phyloP scores from a whole-genome alignment of 2,888 invertebrate genomes.

The Pyrgus malvae region DNA sequence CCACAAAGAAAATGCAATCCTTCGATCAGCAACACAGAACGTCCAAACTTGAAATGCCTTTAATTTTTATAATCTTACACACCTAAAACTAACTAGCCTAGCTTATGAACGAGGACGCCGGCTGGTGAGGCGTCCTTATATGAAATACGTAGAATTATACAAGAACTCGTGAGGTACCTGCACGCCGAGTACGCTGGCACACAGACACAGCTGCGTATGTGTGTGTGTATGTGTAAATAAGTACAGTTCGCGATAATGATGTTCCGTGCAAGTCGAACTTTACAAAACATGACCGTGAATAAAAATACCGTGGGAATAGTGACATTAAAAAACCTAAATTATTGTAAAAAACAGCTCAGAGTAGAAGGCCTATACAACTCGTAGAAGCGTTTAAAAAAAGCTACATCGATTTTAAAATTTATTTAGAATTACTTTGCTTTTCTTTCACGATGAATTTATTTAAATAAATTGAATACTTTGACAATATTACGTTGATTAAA shows the following conservation, averaged over 20 bases:
- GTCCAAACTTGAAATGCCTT: slow-evolving; percentile 71
- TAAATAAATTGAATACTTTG: slow-evolving; percentile 12
- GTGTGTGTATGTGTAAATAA: slow-evolving; percentile 30
- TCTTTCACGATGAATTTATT: neutral
- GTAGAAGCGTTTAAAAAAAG: slow-evolving; percentile 19
- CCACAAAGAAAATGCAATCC: slow-evolving; percentile 50
- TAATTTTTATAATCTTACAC: slow-evolving; percentile 52
- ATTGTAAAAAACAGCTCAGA: slow-evolving; percentile 8
- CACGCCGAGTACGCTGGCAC: neutral
- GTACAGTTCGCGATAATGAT: slow-evolving; percentile 33
- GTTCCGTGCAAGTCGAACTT: neutral
- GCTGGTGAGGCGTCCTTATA: slow-evolving; percentile 27
- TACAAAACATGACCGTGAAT: slow-evolving; percentile 9
- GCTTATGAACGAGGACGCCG: slow-evolving; percentile 54
- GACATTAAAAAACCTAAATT: slow-evolving; percentile 10
- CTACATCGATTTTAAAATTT: neutral
- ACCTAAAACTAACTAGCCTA: slow-evolving; percentile 70
- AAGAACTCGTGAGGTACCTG: neutral
- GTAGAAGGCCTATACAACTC: neutral
- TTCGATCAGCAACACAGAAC: slow-evolving; percentile 63
- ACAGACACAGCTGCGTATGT: neutral
- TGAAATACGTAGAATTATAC: slow-evolving; percentile 15
- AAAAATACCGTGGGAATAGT: neutral
- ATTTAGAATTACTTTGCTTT: neutral
- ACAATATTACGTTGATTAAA: slow-evolving; percentile 19